Percentiles rank a stretch among this genome's conserved stretches.
Evolutionary conservation across 2,888 invertebrate genomes (phyloP).

Genomic region (Zele albiditarsus): DNA sequence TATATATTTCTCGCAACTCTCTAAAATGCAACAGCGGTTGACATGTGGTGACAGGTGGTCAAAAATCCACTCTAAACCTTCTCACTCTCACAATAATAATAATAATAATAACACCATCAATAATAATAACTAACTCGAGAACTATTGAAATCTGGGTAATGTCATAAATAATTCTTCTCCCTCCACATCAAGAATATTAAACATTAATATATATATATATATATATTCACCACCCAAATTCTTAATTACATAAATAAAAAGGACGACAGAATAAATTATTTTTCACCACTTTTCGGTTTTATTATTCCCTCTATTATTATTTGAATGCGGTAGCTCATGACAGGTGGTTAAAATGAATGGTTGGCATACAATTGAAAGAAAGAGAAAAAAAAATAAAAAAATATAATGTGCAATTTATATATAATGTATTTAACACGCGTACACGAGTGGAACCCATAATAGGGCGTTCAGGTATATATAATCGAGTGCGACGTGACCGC

Average conservation of each 20-base stretch:
- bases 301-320: no score
- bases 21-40: conserved; percentile 44
- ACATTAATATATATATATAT: no score
- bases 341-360: no score
- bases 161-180: conserved; percentile 1
- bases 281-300: neutral
- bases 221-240: neutral
- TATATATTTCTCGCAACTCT: neutral
- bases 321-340: no score
- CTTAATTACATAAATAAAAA: neutral
- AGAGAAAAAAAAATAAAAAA: neutral
- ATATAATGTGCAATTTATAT: neutral
- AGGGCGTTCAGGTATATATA: conserved; percentile 31
- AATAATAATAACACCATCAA: neutral
- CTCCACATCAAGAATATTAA: no score
- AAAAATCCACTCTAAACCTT: conserved; percentile 43
- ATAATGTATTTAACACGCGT: conserved; percentile 11
- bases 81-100: conserved; percentile 8
- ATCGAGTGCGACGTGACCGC: conserved; percentile 22
- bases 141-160: conserved; percentile 28
- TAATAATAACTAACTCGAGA: neutral
- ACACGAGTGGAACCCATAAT: conserved; percentile 25
- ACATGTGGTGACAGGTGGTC: conserved; percentile 65
- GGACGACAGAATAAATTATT: neutral
- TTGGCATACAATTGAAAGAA: no score